Evolutionary conservation across 2,888 invertebrate species (phyloP), one percentile per base, ranked within the genome.

Genomic region (Megastigmus dorsalis): DNA sequence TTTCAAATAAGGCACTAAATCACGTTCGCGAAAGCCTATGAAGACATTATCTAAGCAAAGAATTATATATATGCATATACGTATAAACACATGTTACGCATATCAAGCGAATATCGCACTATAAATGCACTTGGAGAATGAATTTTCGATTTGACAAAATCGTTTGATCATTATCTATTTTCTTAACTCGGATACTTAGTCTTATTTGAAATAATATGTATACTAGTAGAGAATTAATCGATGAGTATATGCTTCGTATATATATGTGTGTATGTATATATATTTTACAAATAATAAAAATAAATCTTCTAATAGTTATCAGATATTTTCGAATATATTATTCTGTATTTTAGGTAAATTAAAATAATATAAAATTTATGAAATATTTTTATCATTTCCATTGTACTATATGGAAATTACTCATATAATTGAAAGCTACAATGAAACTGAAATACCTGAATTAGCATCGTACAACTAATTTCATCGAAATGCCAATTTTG

Each of bases 111-210:
- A 50, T 71, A 70, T 67, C 43, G 74, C 69, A 73, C 74, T 70
- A 70, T 62, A 74, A 36, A 71, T 71, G 71, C 77, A 74, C 77
- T 71, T 71, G 74, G 77, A 63, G 71, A 77, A 72, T 70, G 33
- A 74, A 77, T 77, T 74, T 77, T 77, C 77, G 71, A 69, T 73
- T 74, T 70, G 73, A 74, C 70, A 76, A 72, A 76, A 76, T 76
- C 62, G 62, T 73, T 65, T 45, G 57, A 68, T 68, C 68, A 48
- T 57, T 55, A 68, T 68, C 48, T 75, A 72, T 75, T 75, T 72
- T 75, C 75, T 72, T 72, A 75, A 72, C 48, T 30, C 10, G 72
- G 18, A 75, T 63, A 38, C 41, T 70, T 67, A 70, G 60, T 62
- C 63, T 68, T 68, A 30, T 75, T 75, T 72, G 13, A 70, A 63